A percentile compares a stretch with the other conserved stretches of the same genome.
These are phyloP conservation scores for Oplegnathus fasciatus DNA, from an alignment of 2,113 vertebrate species.

Conservation along the genomic window DNA sequence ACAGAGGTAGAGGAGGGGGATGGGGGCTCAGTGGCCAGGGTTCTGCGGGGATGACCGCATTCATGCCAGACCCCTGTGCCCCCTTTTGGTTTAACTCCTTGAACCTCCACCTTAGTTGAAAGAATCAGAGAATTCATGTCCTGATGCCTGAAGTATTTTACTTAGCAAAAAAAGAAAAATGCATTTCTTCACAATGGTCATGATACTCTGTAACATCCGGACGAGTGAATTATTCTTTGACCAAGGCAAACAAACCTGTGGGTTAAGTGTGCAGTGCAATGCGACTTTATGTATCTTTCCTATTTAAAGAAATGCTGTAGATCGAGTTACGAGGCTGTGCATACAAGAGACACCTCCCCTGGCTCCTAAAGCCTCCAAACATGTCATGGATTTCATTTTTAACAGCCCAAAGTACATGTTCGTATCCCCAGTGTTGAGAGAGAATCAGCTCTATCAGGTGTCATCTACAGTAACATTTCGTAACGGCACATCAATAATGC, in stretches of 20 bases:
- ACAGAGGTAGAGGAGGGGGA: slow-evolving; percentile 48
- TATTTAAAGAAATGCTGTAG: slow-evolving; percentile 33
- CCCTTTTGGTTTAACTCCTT: slow-evolving; percentile 65
- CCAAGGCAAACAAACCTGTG: background rate
- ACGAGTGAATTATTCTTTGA: slow-evolving; percentile 4
- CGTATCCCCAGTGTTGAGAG: slow-evolving; percentile 40
- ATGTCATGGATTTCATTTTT: slow-evolving; percentile 54
- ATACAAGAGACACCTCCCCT: slow-evolving; percentile 44
- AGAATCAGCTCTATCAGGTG: slow-evolving; percentile 71
- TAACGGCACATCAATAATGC: slow-evolving; percentile 77
- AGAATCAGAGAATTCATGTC: slow-evolving; percentile 41
- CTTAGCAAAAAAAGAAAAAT: slow-evolving; percentile 14
- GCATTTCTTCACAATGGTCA: background rate
- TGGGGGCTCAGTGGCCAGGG: slow-evolving; percentile 42
- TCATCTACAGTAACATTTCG: slow-evolving; percentile 67
- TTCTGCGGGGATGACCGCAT: slow-evolving; percentile 74
- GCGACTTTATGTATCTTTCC: slow-evolving; percentile 4
- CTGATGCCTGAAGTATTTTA: slow-evolving; percentile 40
- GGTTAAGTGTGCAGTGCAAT: background rate
- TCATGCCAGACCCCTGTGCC: slow-evolving; percentile 58
- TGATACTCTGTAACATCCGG: background rate
- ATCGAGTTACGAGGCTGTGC: slow-evolving; percentile 22
- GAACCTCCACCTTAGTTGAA: slow-evolving; percentile 53
- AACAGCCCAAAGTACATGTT: slow-evolving; percentile 22
- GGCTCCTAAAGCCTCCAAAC: slow-evolving; percentile 43